Evolutionary conservation across 2,113 vertebrate species (phyloP).

Genomic region (rabbit (Oryctolagus cuniculus)): DNA sequence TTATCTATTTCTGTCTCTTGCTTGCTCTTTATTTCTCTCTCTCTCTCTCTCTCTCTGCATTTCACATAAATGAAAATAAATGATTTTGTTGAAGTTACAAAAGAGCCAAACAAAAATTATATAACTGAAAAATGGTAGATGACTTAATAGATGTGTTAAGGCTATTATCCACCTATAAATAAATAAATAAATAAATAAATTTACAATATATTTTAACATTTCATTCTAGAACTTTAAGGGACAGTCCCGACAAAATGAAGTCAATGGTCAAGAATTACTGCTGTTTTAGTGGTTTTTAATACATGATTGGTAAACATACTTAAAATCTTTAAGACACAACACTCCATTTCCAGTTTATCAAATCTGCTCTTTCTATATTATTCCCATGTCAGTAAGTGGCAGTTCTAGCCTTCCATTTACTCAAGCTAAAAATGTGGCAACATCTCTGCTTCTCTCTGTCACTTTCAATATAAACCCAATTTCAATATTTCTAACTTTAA

Average conservation of each 20-base stretch:
- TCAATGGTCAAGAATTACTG: background rate
- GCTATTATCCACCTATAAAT: background rate
- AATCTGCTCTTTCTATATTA: background rate
- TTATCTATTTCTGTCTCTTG: no score
- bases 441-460: background rate
- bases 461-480: background rate
- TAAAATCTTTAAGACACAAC: background rate
- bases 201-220: background rate
- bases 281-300: background rate
- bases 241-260: background rate
- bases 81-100: no score
- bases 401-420: background rate
- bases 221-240: background rate
- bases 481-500: background rate
- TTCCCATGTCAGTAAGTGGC: background rate
- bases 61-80: no score
- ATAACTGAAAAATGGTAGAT: background rate
- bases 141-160: background rate
- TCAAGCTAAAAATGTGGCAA: background rate
- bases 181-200: accelerated
- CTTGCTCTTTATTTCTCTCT: no score
- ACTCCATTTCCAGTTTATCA: background rate
- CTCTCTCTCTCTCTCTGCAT: no score
- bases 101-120: background rate
- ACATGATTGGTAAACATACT: background rate